A percentile compares a stretch with the other conserved stretches of the same genome.
Conservation (phyloP, 2,113 vertebrate species). For the Mus spicilegus region DNA sequence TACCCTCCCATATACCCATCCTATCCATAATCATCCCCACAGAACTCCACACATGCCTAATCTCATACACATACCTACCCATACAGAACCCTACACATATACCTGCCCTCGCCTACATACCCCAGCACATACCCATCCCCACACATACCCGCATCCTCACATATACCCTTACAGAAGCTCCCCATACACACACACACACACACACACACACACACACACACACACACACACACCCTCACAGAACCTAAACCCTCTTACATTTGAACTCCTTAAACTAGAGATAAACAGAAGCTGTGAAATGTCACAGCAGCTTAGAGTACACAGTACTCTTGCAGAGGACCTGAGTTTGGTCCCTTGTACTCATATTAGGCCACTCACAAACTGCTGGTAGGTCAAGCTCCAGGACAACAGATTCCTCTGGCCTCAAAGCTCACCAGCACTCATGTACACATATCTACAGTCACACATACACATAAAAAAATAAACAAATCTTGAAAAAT, state of each 20-base stretch:
- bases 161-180: no score
- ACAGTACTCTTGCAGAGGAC: not conserved
- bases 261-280: not conserved
- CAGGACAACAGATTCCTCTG: not conserved
- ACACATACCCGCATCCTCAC: no score
- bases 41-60: no score
- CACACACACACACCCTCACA: no score
- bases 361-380: not conserved
- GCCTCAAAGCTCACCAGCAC: not conserved
- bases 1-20: not conserved
- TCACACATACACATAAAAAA: not conserved
- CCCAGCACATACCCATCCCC: not conserved
- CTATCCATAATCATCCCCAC: not conserved
- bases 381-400: not conserved
- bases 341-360: not conserved
- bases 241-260: not conserved
- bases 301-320: no score
- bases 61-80: no score
- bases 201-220: no score
- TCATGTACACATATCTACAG: not conserved
- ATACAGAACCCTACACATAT: not conserved
- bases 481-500: not conserved
- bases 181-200: no score
- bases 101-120: not conserved
- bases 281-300: not conserved